phyloP scores from a whole-genome alignment of 2,888 invertebrate genomes.

The Andrena flavipes region DNA sequence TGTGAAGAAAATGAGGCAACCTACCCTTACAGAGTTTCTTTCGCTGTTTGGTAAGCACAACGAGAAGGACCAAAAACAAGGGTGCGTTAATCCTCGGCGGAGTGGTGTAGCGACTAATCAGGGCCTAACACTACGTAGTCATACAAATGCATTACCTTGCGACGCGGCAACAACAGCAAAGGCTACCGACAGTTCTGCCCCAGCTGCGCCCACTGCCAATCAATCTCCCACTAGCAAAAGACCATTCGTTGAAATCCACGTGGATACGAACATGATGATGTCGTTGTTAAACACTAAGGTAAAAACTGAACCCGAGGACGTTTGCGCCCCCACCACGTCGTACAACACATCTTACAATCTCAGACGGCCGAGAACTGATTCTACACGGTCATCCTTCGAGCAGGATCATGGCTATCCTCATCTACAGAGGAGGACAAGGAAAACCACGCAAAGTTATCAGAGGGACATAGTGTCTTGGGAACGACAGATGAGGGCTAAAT shows the following conservation, averaged over 20 bases:
- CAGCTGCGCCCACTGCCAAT: too few relatives aligned
- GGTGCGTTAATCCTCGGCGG: not conserved
- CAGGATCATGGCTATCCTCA: rapidly evolving
- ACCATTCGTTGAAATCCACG: slow-evolving; percentile 62
- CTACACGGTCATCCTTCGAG: not conserved
- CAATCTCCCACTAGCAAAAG: not conserved
- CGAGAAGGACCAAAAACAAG: not conserved
- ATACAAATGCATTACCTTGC: not conserved
- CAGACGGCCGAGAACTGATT: not conserved
- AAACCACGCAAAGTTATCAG: not conserved
- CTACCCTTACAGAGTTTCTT: slow-evolving; percentile 56
- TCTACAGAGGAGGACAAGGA: not conserved
- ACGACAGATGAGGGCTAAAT: not conserved
- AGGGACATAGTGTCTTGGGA: not conserved
- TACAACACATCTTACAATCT: slow-evolving; percentile 11
- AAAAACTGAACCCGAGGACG: not conserved
- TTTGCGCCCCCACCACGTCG: not conserved
- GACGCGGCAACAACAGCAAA: not conserved
- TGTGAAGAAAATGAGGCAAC: slow-evolving; percentile 53
- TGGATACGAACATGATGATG: slow-evolving; percentile 45
- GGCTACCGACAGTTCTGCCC: not conserved
- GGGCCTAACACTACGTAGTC: too few relatives aligned
- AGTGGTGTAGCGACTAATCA: not conserved
- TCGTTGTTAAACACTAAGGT: slow-evolving; percentile 12
- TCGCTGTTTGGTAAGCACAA: not conserved